Evolutionary conservation across 1,140 invertebrate species (phyloP), one percentile per base, ranked within the genome.

Genomic region (Macrosteles quadrilineatus): DNA sequence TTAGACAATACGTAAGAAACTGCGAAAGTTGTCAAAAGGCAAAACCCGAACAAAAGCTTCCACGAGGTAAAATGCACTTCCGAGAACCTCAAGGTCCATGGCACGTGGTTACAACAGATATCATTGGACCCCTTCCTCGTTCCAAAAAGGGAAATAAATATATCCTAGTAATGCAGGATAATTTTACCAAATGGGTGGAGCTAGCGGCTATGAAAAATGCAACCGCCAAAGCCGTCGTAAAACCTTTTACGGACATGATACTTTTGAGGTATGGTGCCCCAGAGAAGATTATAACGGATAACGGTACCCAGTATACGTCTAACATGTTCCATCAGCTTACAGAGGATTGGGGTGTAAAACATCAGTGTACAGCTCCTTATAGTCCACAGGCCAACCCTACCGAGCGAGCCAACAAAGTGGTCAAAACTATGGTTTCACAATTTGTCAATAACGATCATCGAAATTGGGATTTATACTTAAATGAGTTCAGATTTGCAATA

Each of bases 351-450:
- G 30, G 32, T 9, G 21, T 71, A 9, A 25, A 47, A 27, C 45
- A 65, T 53, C 64, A 32, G 27, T 43, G 40, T 3, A 71, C 59
- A 6, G 43, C 69, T 19, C 40, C 30, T 17, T 83, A 83, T 68
- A 79, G 81, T 69, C 77, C 81, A 3, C 75, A 79, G 59, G 73
- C 78, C 0, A 83, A 84, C 64, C 77, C 77, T 0, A 77, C 78
- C 0, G 82, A 84, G 72, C 68, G 81, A 11, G 78, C 78, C 11
- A 84, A 84, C 68, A 55, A 78, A 19, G 79, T 79, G 23, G 23
- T 84, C 0, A 82, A 83, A 68, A 72, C 75, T 1, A 78, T 78
- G 73, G 70, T 83, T 0, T 66, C 74, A 0, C 78, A 80, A 0
- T 77, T 78, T 17, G 75, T 83, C 0, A 72, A 75, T 6, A 62